phyloP scores from a whole-genome alignment of 1,140 invertebrate genomes.

The Nylanderia fulva region DNA sequence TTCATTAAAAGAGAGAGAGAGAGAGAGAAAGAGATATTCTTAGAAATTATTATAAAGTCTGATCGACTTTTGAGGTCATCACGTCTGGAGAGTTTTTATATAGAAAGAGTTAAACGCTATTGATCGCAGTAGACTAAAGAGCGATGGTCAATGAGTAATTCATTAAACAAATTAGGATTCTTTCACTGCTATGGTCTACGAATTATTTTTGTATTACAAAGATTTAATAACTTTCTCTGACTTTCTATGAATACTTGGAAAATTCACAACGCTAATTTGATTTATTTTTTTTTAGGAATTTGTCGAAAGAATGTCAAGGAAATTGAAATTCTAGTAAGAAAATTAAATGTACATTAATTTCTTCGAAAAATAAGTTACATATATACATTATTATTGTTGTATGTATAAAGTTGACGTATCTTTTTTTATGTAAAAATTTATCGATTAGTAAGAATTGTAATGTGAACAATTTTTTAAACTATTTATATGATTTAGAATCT shows the following conservation, averaged over 20 bases:
- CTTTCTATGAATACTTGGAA: neutral
- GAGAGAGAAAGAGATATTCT: constrained; percentile 16
- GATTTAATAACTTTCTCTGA: neutral
- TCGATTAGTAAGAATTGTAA: too few relatives aligned
- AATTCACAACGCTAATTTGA: neutral
- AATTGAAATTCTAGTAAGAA: neutral
- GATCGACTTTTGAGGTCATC: constrained; percentile 21
- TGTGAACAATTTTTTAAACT: too few relatives aligned
- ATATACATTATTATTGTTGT: too few relatives aligned
- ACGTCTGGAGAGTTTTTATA: constrained; percentile 43
- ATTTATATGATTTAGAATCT: too few relatives aligned
- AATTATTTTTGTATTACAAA: neutral
- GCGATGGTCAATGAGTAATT: constrained; percentile 11
- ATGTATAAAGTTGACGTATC: too few relatives aligned
- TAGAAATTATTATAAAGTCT: constrained; percentile 37
- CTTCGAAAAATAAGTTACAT: neutral
- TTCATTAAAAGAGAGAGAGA: neutral
- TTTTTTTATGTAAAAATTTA: too few relatives aligned
- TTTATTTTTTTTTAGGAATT: neutral
- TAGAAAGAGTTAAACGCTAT: constrained; percentile 43
- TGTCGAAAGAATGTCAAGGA: neutral
- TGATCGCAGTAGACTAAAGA: constrained; percentile 2
- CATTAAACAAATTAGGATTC: neutral
- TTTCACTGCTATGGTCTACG: neutral
- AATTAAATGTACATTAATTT: constrained; percentile 1